Percentiles rank a stretch among this genome's conserved stretches.
phyloP scores from a whole-genome alignment of 1,140 invertebrate genomes.

The Nixonia krombeini region DNA sequence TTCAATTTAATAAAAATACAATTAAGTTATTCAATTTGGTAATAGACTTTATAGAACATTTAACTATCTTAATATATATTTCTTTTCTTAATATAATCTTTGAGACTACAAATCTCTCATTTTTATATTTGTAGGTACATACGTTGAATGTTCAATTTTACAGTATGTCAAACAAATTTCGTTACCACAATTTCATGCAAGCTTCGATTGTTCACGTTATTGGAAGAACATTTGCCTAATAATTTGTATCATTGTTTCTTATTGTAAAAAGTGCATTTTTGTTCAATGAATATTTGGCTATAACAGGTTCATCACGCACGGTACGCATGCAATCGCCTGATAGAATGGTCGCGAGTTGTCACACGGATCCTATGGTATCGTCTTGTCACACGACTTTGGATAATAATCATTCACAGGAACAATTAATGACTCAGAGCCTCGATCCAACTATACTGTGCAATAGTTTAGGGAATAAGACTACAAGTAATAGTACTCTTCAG shows the following conservation, averaged over 20 bases:
- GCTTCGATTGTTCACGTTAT: conserved; percentile 50
- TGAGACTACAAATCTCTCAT: too few species aligned
- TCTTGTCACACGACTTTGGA: conserved; percentile 58
- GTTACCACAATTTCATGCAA: too few species aligned
- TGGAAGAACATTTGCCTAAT: conserved; percentile 12
- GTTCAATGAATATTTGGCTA: neutral
- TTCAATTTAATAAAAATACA: too few species aligned
- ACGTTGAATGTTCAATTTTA: too few species aligned
- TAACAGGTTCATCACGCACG: conserved; percentile 60
- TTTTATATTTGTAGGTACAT: too few species aligned
- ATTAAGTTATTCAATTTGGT: too few species aligned
- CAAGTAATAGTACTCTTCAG: conserved; percentile 45
- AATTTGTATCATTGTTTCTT: conserved; percentile 14
- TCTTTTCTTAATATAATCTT: too few species aligned
- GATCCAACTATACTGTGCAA: conserved; percentile 72
- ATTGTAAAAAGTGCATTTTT: neutral
- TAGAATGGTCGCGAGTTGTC: conserved; percentile 79
- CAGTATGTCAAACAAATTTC: too few species aligned
- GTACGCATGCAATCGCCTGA: conserved; percentile 78
- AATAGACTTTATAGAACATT: too few species aligned
- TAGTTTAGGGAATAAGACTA: conserved; percentile 55
- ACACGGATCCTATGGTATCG: conserved; percentile 67
- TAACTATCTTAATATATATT: too few species aligned
- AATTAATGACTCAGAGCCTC: conserved; percentile 77
- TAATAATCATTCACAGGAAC: conserved; percentile 56